Percentiles rank a stretch among this genome's conserved stretches.
phyloP scores from a whole-genome alignment of 2,797 vertebrate species.

The Myripristis murdjan region DNA sequence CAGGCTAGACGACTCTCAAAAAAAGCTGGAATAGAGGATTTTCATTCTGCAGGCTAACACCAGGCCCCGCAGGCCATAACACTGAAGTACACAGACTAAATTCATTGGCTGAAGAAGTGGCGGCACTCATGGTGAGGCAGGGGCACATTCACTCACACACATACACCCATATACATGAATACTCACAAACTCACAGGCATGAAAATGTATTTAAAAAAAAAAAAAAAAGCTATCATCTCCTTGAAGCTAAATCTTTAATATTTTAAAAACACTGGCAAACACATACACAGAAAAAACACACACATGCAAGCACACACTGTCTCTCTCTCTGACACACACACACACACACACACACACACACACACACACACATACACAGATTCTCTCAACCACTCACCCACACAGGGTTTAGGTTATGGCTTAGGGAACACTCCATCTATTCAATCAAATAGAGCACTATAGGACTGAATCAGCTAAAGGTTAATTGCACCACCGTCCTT shows the following conservation, averaged over 20 bases:
- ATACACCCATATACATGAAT: conserved; percentile 31
- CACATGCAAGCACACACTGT: neutral
- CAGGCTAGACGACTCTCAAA: conserved; percentile 55
- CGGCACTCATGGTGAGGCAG: conserved; percentile 40
- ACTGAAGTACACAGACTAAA: conserved; percentile 52
- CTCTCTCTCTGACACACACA: too few species aligned
- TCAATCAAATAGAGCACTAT: conserved; percentile 78
- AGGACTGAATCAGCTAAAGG: conserved; percentile 80
- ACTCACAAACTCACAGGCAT: conserved; percentile 18
- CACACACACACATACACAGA: conserved; percentile 3
- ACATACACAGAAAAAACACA: conserved; percentile 6
- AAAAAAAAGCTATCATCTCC: conserved; percentile 23
- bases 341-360: conserved; percentile 5
- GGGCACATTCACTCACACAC: conserved; percentile 22
- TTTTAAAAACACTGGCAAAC: conserved; percentile 40
- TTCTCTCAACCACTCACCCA: conserved; percentile 47
- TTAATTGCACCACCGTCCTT: conserved; percentile 83
- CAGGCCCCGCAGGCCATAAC: conserved; percentile 33
- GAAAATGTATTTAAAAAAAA: conserved; percentile 44
- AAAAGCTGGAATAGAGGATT: conserved; percentile 51
- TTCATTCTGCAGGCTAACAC: conserved; percentile 56
- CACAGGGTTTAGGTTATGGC: conserved; percentile 74
- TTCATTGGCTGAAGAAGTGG: conserved; percentile 60
- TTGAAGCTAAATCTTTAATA: conserved; percentile 45
- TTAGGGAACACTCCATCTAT: conserved; percentile 80